Percentiles rank a stretch among this genome's conserved stretches.
Conservation (phyloP, 2,888 invertebrate genomes). For the Amblyjoppa proteus region DNA sequence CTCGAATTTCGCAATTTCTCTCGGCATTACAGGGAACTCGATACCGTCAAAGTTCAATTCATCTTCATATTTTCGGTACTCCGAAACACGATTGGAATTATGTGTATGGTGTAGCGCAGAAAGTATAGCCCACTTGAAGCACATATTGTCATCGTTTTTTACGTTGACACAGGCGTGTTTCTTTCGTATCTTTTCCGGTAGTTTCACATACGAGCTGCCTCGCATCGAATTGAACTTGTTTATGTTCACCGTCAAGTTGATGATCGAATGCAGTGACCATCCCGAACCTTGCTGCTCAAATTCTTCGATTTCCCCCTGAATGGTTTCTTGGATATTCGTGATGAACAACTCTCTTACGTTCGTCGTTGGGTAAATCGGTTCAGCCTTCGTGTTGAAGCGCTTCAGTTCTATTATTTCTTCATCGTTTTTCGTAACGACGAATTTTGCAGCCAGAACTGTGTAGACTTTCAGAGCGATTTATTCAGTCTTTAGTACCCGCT, state of each 20-base stretch:
- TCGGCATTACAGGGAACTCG: conserved; percentile 70
- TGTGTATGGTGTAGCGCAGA: conserved; percentile 69
- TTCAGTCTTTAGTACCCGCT: background rate
- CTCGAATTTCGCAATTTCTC: conserved; percentile 70
- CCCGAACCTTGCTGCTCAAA: conserved; percentile 73
- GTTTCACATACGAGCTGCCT: conserved; percentile 71
- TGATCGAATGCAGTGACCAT: conserved; percentile 68
- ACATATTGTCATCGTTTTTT: conserved; percentile 70
- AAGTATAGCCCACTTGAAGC: conserved; percentile 73
- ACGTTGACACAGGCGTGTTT: conserved; percentile 48
- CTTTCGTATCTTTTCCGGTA: conserved; percentile 20
- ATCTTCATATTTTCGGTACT: conserved; percentile 58
- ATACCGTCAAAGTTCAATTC: conserved; percentile 67
- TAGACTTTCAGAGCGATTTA: conserved; percentile 56
- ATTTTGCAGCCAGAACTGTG: conserved; percentile 68
- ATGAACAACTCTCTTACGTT: conserved; percentile 69
- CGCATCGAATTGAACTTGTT: conserved; percentile 69
- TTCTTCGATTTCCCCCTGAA: conserved; percentile 70
- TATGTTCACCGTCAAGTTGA: conserved; percentile 71
- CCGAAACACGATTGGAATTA: conserved; percentile 56
- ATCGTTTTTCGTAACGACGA: conserved; percentile 59
- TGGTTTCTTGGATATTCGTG: conserved; percentile 57
- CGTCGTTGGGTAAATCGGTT: conserved; percentile 70
- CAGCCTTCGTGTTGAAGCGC: conserved; percentile 71
- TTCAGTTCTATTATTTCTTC: conserved; percentile 68